phyloP scores from a whole-genome alignment of 2,113 vertebrate genomes.

The Heterocephalus glaber region DNA sequence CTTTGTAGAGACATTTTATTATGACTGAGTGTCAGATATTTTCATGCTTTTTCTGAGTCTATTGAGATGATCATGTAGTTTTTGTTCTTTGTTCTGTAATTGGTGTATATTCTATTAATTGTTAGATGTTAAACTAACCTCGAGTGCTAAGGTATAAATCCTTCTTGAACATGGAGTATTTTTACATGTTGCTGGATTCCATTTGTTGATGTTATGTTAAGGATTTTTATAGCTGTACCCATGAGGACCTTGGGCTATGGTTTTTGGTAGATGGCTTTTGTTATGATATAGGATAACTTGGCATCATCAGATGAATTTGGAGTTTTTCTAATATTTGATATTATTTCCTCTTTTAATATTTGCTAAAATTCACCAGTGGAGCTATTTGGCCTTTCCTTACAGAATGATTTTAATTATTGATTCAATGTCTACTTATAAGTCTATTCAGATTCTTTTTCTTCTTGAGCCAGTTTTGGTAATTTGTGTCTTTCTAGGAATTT shows the following conservation, averaged over 20 bases:
- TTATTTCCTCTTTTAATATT: constrained; percentile 5
- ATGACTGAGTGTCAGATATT: not conserved
- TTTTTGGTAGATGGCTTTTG: not conserved
- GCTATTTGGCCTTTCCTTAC: not conserved
- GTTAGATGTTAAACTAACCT: not conserved
- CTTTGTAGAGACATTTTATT: not conserved
- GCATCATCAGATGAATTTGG: not conserved
- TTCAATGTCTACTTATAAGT: not conserved
- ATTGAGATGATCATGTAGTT: not conserved
- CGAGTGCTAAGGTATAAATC: not conserved
- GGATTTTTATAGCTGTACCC: not conserved
- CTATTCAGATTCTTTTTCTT: not conserved
- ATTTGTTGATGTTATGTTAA: not conserved
- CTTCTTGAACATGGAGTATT: not conserved
- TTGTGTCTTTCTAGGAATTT: not conserved
- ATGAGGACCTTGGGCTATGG: not conserved
- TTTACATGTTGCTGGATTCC: not conserved
- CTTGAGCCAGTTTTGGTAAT: not conserved
- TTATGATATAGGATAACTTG: not conserved
- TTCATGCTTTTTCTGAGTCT: not conserved
- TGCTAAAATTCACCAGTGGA: not conserved
- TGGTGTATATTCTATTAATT: not conserved
- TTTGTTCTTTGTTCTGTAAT: not conserved
- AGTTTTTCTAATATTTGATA: not conserved
- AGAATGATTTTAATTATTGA: constrained; percentile 14